Evolutionary conservation across 2,113 vertebrate species (phyloP), one percentile per base, ranked within the genome.

Genomic region (Trogon surrucura): DNA sequence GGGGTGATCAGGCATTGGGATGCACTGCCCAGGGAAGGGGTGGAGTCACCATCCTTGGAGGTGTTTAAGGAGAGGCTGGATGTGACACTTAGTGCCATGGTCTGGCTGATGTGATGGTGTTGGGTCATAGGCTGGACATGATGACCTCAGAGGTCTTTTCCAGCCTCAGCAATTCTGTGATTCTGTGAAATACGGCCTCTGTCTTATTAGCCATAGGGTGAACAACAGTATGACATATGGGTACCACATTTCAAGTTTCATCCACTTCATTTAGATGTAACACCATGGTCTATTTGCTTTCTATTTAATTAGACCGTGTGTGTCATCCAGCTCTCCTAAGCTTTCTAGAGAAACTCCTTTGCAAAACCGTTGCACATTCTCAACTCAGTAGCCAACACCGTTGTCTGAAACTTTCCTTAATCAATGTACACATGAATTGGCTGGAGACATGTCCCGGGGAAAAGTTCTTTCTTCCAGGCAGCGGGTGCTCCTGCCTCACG

Each of bases 401-500:
- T 34, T 26, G 51, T 3, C 38, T 20, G 20, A 36, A 66, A 41
- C 22, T 14, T 71, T 82, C 17, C 61, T 14, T 32, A 4, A 15
- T 11, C 22, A 5, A 6, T 0, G 3, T 1, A 12, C 25, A 5
- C 5, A 6, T 0, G 4, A 10, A 29, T 2, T 6, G 41, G 5
- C 41, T 4, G 6, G 61, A 27, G 58, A 22, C 34, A 11, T 0
- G 1, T 48, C 51, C 8, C 1, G 0, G 47, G 16, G 4, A 72
- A 9, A 41, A 16, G 9, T 45, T 61, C 7, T 4, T 23, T 29
- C 30, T 50, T 36, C 71, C 67, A 5, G 10, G 34, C 16, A 6
- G 18, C 9, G 2, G 41, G 29, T 23, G 9, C 58, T 23, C 10
- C 18, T 17, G 53, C 38, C n/a, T 11, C 14, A 11, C 0, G 16